A percentile compares a stretch with the other conserved stretches of the same genome.
Evolutionary conservation across 1,140 invertebrate genomes (phyloP).

Genomic region (Orius insidiosus): DNA sequence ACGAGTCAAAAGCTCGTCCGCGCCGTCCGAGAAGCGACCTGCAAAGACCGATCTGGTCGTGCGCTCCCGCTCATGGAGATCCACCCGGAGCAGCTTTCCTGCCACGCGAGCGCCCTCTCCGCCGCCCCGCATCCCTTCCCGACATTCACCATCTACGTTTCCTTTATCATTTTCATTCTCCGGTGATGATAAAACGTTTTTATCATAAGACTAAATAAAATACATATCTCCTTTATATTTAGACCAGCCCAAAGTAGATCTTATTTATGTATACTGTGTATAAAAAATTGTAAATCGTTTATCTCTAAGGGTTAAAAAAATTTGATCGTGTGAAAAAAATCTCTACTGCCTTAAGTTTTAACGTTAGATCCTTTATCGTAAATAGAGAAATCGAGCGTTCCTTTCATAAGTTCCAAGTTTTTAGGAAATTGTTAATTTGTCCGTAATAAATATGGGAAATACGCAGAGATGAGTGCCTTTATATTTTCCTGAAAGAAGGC

Average conservation of each 20-base stretch:
- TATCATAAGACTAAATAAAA: background rate
- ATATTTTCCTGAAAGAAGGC: too few relatives aligned
- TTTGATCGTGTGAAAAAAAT: background rate
- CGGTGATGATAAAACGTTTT: constrained; percentile 2
- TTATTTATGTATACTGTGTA: too few relatives aligned
- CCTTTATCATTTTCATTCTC: background rate
- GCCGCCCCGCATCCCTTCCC: constrained; percentile 9
- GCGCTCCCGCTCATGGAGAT: constrained; percentile 48
- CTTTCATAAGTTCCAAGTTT: too few relatives aligned
- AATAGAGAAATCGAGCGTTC: too few relatives aligned
- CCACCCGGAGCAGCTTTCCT: constrained; percentile 51
- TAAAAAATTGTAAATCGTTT: too few relatives aligned
- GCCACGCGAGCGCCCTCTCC: constrained; percentile 48
- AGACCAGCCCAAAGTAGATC: too few relatives aligned
- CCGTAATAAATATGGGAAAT: too few relatives aligned
- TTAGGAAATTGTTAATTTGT: too few relatives aligned
- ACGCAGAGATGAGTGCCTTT: too few relatives aligned
- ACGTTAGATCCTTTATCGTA: too few relatives aligned
- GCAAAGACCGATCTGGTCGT: constrained; percentile 40
- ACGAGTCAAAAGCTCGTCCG: constrained; percentile 30
- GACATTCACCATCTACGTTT: background rate
- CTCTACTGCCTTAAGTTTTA: background rate
- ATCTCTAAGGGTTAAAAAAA: background rate
- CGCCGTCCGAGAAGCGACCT: constrained; percentile 36
- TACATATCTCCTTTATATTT: too few relatives aligned